These are phyloP conservation scores for Automeris io DNA, from an alignment of 2,888 invertebrate species.

Conservation along the genomic window DNA sequence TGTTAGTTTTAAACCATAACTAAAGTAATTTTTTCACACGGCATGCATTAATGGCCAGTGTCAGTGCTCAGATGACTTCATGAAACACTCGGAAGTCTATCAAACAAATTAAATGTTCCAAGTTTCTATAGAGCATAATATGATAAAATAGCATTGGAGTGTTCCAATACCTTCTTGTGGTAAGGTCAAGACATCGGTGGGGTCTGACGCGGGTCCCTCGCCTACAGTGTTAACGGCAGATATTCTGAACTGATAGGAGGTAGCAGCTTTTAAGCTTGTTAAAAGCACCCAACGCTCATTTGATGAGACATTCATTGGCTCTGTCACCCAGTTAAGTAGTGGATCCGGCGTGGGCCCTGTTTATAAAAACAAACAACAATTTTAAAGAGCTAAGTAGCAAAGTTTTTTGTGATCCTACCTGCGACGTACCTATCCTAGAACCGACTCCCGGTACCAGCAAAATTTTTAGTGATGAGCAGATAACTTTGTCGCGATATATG, in stretches of 20 bases:
- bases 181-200: constrained; percentile 92
- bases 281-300: constrained; percentile 87
- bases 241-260: constrained; percentile 97
- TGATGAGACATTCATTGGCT: constrained; percentile 89
- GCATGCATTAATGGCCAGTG: background rate
- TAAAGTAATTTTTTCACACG: background rate
- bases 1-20: background rate
- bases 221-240: constrained; percentile 97
- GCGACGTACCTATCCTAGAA: no score
- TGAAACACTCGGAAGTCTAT: background rate
- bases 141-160: background rate
- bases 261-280: constrained; percentile 93
- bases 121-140: background rate
- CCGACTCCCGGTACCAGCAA: no score
- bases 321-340: constrained; percentile 91
- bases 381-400: no score
- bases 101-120: background rate
- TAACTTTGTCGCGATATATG: no score
- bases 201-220: constrained; percentile 93
- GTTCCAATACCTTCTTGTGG: constrained; percentile 94
- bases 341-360: constrained; percentile 91
- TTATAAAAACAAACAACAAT: constrained; percentile 5
- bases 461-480: no score
- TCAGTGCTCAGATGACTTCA: background rate
- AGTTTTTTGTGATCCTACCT: no score